A percentile compares a stretch with the other conserved stretches of the same genome.
phyloP scores from a whole-genome alignment of 1,140 invertebrate species.

The Drosophila orosa region DNA sequence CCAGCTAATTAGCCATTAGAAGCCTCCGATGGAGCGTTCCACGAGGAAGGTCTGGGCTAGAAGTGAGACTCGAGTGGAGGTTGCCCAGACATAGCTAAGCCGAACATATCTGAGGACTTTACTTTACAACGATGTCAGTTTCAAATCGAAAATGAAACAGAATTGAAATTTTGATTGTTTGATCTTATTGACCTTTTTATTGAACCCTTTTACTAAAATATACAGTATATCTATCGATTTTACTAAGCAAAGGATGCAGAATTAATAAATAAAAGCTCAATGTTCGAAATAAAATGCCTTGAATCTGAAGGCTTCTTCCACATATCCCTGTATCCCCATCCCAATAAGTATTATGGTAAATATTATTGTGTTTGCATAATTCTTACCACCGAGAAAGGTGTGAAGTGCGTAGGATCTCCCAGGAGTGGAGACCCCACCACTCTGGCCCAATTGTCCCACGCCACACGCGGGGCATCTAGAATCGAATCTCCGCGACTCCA shows the following conservation, averaged over 20 bases:
- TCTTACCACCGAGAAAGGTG: not conserved
- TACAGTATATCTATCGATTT: too few relatives aligned
- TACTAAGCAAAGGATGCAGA: too few relatives aligned
- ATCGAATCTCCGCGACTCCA: constrained; percentile 8
- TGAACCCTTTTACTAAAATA: too few relatives aligned
- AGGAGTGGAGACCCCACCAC: not conserved
- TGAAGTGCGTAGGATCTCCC: not conserved
- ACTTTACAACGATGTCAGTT: not conserved
- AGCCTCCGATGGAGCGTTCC: constrained; percentile 23
- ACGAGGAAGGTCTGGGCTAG: constrained; percentile 40
- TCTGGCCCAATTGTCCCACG: constrained; percentile 34
- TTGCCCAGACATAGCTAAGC: not conserved
- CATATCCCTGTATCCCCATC: not conserved
- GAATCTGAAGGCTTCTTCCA: too few relatives aligned
- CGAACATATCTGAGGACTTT: not conserved
- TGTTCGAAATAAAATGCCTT: too few relatives aligned
- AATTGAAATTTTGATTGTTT: not conserved
- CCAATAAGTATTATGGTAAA: not conserved
- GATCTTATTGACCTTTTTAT: not conserved
- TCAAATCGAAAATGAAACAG: not conserved
- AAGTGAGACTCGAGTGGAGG: constrained; percentile 33
- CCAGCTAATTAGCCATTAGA: constrained; percentile 25
- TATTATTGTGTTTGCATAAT: not conserved
- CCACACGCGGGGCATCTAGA: constrained; percentile 23
- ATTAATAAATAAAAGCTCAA: too few relatives aligned